A percentile compares a stretch with the other conserved stretches of the same genome.
phyloP scores from a whole-genome alignment of 2,888 invertebrate genomes.

The Lordiphosa fenestrarum region DNA sequence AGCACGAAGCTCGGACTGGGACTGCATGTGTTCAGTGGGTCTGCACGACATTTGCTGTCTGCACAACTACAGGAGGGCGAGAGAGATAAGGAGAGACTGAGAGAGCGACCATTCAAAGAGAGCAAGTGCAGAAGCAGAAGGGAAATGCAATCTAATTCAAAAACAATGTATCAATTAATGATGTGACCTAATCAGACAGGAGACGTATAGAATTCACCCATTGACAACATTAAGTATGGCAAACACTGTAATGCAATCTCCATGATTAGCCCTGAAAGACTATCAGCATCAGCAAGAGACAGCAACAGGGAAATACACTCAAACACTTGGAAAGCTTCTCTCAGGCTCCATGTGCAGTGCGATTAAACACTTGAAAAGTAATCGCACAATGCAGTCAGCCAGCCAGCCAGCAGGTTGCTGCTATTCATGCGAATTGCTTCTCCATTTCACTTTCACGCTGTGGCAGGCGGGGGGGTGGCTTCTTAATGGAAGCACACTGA shows the following conservation, averaged over 20 bases:
- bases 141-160: conserved; percentile 33
- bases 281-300: conserved; percentile 1
- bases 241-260: conserved; percentile 18
- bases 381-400: not conserved
- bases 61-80: conserved; percentile 8
- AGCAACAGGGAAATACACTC: conserved; percentile 8
- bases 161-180: conserved; percentile 33
- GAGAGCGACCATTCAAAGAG: conserved; percentile 9
- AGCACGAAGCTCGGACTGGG: conserved; percentile 10
- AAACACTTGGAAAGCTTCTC: conserved; percentile 1
- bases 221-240: conserved; percentile 1
- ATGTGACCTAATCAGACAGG: conserved; percentile 4
- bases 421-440: conserved; percentile 28
- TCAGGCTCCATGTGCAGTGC: conserved; percentile 2
- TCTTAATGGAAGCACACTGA: conserved; percentile 7
- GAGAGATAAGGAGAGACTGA: conserved; percentile 5
- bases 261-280: too few species aligned
- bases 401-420: conserved; percentile 9
- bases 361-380: conserved; percentile 9
- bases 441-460: conserved; percentile 51
- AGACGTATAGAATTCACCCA: too few species aligned
- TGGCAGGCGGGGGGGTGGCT: conserved; percentile 10
- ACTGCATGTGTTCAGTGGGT: conserved; percentile 1
- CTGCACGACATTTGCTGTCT: conserved; percentile 25
- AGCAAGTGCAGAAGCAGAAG: conserved; percentile 3